Conservation (phyloP, 2,797 vertebrate genomes). For the Peromyscus melanophrys region DNA sequence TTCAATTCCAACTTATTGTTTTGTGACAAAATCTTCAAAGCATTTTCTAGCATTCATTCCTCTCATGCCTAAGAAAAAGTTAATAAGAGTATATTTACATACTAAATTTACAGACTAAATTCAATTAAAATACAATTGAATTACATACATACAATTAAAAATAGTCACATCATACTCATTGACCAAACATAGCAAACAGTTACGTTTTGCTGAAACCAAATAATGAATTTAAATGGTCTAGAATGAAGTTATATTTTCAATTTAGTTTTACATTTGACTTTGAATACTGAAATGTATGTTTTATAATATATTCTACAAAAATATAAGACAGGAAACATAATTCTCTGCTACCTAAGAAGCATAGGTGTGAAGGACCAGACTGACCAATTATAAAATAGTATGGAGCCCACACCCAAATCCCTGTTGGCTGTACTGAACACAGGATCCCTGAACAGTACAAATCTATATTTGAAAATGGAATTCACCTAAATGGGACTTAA, state of each 20-base stretch:
- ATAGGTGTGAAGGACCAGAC: background rate
- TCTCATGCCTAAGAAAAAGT: background rate
- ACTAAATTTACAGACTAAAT: background rate
- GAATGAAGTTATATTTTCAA: conserved; percentile 19
- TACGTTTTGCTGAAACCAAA: conserved; percentile 53
- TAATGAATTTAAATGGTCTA: conserved; percentile 5
- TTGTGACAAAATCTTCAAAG: background rate
- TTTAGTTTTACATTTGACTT: conserved; percentile 50
- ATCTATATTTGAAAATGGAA: background rate
- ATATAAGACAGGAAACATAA: background rate
- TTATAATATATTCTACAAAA: background rate
- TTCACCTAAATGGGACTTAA: background rate
- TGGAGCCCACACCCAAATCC: background rate
- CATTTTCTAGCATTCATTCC: background rate
- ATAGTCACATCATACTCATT: background rate
- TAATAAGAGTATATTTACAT: background rate
- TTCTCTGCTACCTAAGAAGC: background rate
- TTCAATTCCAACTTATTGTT: background rate
- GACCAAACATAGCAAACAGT: background rate
- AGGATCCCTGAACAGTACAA: background rate
- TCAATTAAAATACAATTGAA: too few species aligned
- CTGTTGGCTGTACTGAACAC: background rate
- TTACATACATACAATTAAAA: conserved; percentile 1
- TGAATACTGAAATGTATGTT: conserved; percentile 20
- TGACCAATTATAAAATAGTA: background rate